Percentiles rank a stretch among this genome's conserved stretches.
phyloP scores from a whole-genome alignment of 2,888 invertebrate genomes.

The Aspidiotus destructor region DNA sequence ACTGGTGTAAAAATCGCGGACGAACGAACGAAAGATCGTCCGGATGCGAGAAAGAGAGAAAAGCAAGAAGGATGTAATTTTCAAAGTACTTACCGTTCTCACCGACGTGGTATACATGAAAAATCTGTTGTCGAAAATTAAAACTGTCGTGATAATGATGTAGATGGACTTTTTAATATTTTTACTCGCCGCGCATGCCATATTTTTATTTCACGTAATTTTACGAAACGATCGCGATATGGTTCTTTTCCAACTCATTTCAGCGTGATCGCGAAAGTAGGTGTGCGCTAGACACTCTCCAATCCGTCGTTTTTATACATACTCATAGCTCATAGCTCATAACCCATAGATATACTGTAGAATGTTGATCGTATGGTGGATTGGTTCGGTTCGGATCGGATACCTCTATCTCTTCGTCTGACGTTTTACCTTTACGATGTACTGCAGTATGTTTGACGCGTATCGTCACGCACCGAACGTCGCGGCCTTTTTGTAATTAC shows the following conservation, averaged over 20 bases:
- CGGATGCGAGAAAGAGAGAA: neutral
- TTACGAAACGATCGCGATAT: constrained; percentile 9
- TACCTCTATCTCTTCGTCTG: neutral
- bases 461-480: constrained; percentile 25
- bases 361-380: neutral
- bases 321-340: neutral
- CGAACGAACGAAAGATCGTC: no score
- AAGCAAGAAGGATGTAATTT: constrained; percentile 1
- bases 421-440: constrained; percentile 10
- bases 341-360: constrained; percentile 1
- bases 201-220: constrained; percentile 14
- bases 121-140: constrained; percentile 22
- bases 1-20: no score
- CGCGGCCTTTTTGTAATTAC: constrained; percentile 22
- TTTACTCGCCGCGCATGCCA: constrained; percentile 20
- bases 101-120: constrained; percentile 7
- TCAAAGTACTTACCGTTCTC: constrained; percentile 15
- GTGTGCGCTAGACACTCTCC: neutral
- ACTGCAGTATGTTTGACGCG: constrained; percentile 8
- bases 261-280: constrained; percentile 15
- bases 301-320: neutral
- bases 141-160: constrained; percentile 23
- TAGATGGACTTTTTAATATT: constrained; percentile 26
- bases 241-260: constrained; percentile 23
- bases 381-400: neutral